phyloP scores from a whole-genome alignment of 1,140 invertebrate genomes.

The Brachionus rotundiformis region DNA sequence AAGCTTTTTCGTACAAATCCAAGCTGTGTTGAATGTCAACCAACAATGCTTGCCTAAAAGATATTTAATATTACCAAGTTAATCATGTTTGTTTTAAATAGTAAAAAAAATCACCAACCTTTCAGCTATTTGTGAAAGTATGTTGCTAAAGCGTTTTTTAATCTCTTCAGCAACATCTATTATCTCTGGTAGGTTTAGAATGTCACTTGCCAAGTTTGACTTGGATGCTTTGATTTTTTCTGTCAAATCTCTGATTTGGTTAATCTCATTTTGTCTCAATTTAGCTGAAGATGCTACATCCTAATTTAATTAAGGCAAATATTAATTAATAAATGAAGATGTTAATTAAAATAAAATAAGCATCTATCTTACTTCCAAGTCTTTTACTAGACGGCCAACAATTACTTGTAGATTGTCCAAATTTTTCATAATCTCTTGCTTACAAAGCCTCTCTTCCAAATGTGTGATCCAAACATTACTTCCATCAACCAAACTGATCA shows the following conservation, averaged over 20 bases:
- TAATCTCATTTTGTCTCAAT: constrained; percentile 23
- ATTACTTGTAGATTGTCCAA: not conserved
- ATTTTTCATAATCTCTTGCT: not conserved
- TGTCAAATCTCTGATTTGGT: constrained; percentile 9
- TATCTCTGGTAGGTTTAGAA: constrained; percentile 20
- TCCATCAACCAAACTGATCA: constrained; percentile 14
- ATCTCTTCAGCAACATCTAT: constrained; percentile 31
- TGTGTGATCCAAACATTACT: not conserved
- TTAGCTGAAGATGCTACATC: constrained; percentile 7
- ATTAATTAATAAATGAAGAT: no score
- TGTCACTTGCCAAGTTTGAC: not conserved
- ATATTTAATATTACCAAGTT: not conserved
- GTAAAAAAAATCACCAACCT: constrained; percentile 20
- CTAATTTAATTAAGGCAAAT: not conserved
- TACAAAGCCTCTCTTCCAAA: constrained; percentile 10
- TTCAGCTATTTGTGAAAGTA: constrained; percentile 44
- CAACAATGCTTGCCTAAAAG: constrained; percentile 30
- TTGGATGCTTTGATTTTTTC: constrained; percentile 26
- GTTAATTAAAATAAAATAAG: no score
- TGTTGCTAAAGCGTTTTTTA: constrained; percentile 43
- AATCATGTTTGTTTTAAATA: no score
- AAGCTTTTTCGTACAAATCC: constrained; percentile 31
- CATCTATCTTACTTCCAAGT: not conserved
- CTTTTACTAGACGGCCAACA: not conserved
- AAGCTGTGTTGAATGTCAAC: constrained; percentile 30